phyloP scores from a whole-genome alignment of 2,797 vertebrate genomes.

The Melanotaenia trifasciata region DNA sequence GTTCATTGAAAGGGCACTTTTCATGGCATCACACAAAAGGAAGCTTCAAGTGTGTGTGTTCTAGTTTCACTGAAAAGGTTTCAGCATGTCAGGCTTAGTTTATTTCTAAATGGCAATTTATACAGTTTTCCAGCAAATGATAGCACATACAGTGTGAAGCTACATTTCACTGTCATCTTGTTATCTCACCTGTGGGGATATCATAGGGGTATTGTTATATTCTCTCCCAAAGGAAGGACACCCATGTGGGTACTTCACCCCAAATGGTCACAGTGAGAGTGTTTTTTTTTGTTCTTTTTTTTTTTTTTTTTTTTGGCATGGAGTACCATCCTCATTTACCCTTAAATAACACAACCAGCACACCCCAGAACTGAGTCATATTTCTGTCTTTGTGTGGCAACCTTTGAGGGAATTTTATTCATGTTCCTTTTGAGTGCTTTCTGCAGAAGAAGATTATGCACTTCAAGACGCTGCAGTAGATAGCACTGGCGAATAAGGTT shows the following conservation, averaged over 20 bases:
- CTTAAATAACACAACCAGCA: background rate
- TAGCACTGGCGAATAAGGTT: too few relatives aligned
- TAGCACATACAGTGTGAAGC: background rate
- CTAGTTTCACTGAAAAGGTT: background rate
- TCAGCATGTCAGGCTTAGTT: background rate
- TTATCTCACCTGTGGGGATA: background rate
- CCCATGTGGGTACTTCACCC: constrained; percentile 1
- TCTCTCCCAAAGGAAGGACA: background rate
- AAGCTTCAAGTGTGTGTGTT: background rate
- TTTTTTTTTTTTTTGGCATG: background rate
- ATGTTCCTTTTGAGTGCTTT: background rate
- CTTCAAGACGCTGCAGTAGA: too few relatives aligned
- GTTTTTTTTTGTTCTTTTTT: background rate
- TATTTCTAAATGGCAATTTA: background rate
- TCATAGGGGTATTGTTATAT: background rate
- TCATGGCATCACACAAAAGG: background rate
- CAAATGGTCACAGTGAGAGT: constrained; percentile 7
- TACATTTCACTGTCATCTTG: background rate
- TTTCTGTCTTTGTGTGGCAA: constrained; percentile 3
- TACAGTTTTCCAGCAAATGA: background rate
- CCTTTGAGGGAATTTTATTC: background rate
- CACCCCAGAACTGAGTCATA: background rate
- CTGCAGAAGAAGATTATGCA: too few relatives aligned
- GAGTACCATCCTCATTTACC: constrained; percentile 4
- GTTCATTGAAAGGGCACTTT: background rate